A percentile compares a stretch with the other conserved stretches of the same genome.
Evolutionary conservation across 1,140 invertebrate species (phyloP).

Genomic region (Ditylenchus dipsaci): DNA sequence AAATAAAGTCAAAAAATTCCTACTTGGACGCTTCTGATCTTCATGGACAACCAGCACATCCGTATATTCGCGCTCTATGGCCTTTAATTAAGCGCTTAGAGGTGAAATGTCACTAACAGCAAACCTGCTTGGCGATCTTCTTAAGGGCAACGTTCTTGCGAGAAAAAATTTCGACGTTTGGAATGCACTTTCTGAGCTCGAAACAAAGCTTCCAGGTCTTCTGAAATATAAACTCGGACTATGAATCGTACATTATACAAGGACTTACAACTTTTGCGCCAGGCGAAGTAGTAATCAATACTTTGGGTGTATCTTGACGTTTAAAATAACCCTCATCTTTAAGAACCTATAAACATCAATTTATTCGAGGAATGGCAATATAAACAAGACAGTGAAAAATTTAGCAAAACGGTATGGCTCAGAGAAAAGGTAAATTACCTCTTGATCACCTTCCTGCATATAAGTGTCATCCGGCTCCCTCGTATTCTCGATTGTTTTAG

Average conservation of each 20-base stretch:
- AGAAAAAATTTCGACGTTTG: conserved; percentile 76
- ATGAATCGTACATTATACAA: neutral
- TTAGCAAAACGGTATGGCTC: no score
- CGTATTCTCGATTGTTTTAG: conserved; percentile 85
- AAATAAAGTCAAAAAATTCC: neutral
- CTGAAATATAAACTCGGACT: conserved; percentile 59
- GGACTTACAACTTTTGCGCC: conserved; percentile 72
- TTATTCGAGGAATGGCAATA: neutral
- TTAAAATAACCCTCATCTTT: conserved; percentile 79
- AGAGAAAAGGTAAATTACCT: conserved; percentile 58
- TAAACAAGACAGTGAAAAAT: no score
- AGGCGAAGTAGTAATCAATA: conserved; percentile 86
- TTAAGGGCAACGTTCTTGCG: conserved; percentile 82
- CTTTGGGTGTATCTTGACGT: conserved; percentile 80
- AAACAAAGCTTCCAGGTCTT: conserved; percentile 86
- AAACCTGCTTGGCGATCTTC: conserved; percentile 61
- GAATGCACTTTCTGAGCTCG: conserved; percentile 82
- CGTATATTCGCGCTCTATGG: conserved; percentile 62
- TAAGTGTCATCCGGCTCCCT: conserved; percentile 86
- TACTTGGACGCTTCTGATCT: conserved; percentile 79
- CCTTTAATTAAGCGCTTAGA: neutral
- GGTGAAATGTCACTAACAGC: no score
- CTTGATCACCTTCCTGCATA: conserved; percentile 70
- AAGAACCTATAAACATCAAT: conserved; percentile 54
- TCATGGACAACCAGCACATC: conserved; percentile 90